Evolutionary conservation across 2,888 invertebrate species (phyloP), one percentile per base, ranked within the genome.

Genomic region (Drosophila siamana): DNA sequence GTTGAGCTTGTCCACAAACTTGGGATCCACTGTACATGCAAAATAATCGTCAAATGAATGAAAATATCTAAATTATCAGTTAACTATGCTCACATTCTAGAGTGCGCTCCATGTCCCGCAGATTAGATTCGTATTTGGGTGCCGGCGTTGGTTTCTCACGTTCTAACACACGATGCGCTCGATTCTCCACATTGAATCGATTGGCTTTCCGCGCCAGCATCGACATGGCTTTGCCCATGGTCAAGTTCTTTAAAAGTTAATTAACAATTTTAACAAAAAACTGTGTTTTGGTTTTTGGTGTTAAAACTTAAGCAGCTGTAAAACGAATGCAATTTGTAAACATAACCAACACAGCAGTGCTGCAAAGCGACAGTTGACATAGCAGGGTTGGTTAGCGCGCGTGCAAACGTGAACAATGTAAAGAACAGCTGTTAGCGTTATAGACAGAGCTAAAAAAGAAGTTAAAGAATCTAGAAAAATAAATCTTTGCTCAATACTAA

Each of bases 111-210:
- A 95, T 93, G 90, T 95, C 95, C 80, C 94, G 93, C 41, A 94
- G 74, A 73, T 94, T 94, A 1, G 93, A 92, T 22, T 94, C 93
- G 90, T 94, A 94, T 86, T 92, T 94, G 0, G 97, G 97, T n/a
- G 97, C 96, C 15, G 94, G 93, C 67, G 91, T 92, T 4, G 93
- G 94, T 89, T 95, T 95, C 44, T 95, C 94, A 86, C 95, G 95
- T 44, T 95, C 94, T 74, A 97, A 94, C 16, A 95, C 92, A 82
- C 94, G 95, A 82, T 95, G 95, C 24, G 96, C 96, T 70, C 97
- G 94, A 91, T 94, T 95, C 90, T 96, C 97, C 2, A 96, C 93
- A 92, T 97, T 97, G 82, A 95, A 96, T 24, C 95, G 94, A 89
- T 94, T 94, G 13, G 93, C 83, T 15, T 95, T 95, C 67, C 94